phyloP scores from a whole-genome alignment of 2,888 invertebrate genomes.

The Unio pictorum region DNA sequence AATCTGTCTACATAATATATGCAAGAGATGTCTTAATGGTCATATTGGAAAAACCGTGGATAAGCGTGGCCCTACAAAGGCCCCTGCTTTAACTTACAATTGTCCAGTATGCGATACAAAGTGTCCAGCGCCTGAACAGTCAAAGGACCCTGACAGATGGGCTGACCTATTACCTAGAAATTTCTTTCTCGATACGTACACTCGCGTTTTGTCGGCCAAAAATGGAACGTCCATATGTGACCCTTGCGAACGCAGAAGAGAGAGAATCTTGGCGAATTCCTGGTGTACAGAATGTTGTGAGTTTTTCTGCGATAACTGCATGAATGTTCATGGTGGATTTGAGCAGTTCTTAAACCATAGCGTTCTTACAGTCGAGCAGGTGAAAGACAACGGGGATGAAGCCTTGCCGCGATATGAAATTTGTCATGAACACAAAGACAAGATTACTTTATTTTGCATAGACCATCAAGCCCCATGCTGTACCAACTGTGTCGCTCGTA shows the following conservation, averaged over 20 bases:
- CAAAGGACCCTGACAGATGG: constrained; percentile 28
- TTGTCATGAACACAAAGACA: constrained; percentile 25
- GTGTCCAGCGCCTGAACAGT: constrained; percentile 11
- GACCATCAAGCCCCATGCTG: constrained; percentile 23
- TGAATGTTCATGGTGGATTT: constrained; percentile 31
- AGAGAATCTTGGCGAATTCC: constrained; percentile 25
- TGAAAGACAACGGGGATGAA: constrained; percentile 23
- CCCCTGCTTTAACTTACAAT: constrained; percentile 11
- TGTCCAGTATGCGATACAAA: constrained; percentile 27
- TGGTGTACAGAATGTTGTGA: constrained; percentile 36
- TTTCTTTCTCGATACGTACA: constrained; percentile 27
- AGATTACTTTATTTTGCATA: constrained; percentile 22
- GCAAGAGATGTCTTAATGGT: constrained; percentile 26
- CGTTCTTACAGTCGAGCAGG: constrained; percentile 24
- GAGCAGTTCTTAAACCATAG: constrained; percentile 25
- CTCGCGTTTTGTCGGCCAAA: constrained; percentile 24
- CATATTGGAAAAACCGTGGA: constrained; percentile 16
- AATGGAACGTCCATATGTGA: constrained; percentile 25
- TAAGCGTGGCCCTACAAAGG: constrained; percentile 12
- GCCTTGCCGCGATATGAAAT: constrained; percentile 27
- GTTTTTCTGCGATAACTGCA: constrained; percentile 30
- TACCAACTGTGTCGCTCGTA: constrained; percentile 14
- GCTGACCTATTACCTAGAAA: constrained; percentile 28
- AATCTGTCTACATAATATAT: constrained; percentile 28
- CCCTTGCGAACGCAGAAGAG: constrained; percentile 23